Evolutionary conservation across 2,113 vertebrate genomes (phyloP), one percentile per base, ranked within the genome.

Genomic region (Philantomba maxwellii): DNA sequence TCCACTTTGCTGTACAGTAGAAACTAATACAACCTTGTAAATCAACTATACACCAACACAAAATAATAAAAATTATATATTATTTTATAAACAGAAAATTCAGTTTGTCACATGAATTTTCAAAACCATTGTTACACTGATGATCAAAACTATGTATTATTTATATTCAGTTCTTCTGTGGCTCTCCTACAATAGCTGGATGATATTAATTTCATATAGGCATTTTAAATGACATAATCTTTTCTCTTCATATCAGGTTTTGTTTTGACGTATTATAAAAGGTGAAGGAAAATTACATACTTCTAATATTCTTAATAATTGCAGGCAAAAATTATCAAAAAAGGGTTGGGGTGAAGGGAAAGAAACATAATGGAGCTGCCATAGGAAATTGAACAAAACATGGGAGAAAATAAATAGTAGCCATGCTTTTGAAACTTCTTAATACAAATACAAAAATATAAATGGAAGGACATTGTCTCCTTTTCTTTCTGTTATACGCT

Each of bases 241-340:
- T 93, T 23, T 19, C 33, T 98, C 88, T 25, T 78, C 15, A 6
- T 92, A 87, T 98, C 58, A 26, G 17, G 26, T 14, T 57, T 93
- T 85, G 39, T 15, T 78, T 90, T 95, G 11, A 89, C 82, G n/a
- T 2, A 80, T 77, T 81, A 15, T 2, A 75, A 95, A 96, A 88
- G 4, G 62, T 86, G 58, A 97, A 89, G 30, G 7, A 81, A 95
- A 97, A 94, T 82, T 17, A 28, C 12, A 91, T 94, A 3, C 4
- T n/a, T 57, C 0, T 39, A 85, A 89, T 91, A 6, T 2, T 53
- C 49, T 0, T 30, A 89, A 33, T 87, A 87, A 83, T 81, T 92
- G 77, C 8, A 75, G 28, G 1, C 58, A 82, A 94, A 89, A 80
- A 36, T 21, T 33, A 33, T 16, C 9, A 28, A 57, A 53, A 94